Evolutionary conservation across 2,888 invertebrate genomes (phyloP).

Genomic region (Pheosia gnoma): DNA sequence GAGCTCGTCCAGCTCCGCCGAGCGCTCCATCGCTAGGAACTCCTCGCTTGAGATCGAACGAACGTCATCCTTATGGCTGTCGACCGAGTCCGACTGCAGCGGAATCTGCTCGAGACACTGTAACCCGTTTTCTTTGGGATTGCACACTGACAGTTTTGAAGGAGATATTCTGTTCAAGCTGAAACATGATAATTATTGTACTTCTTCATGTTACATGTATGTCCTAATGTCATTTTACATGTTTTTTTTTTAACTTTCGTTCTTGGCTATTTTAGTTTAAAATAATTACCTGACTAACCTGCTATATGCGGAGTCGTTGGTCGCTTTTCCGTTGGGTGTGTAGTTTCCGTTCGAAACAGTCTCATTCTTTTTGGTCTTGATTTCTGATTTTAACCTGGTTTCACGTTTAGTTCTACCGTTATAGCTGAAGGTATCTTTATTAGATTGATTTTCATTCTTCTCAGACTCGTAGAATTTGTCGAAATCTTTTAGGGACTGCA

Average conservation of each 20-base stretch:
- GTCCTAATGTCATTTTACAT: too few species aligned
- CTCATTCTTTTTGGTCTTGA: conserved; percentile 65
- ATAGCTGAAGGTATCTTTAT: conserved; percentile 54
- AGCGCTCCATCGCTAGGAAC: conserved; percentile 79
- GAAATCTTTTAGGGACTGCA: conserved; percentile 80
- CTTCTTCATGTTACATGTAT: background rate
- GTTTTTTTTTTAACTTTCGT: too few species aligned
- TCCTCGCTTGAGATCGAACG: conserved; percentile 75
- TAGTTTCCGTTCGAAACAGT: conserved; percentile 65
- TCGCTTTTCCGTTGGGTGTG: conserved; percentile 71
- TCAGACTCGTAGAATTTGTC: conserved; percentile 77
- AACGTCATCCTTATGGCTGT: conserved; percentile 68
- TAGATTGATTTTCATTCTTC: conserved; percentile 59
- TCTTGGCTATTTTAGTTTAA: conserved; percentile 3
- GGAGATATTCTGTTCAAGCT: conserved; percentile 79
- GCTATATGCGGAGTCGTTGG: conserved; percentile 92
- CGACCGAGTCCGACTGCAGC: conserved; percentile 66
- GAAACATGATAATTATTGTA: conserved; percentile 21
- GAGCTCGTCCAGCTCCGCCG: conserved; percentile 65
- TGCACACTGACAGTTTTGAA: conserved; percentile 73
- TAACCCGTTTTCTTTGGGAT: conserved; percentile 67
- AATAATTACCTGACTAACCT: conserved; percentile 86
- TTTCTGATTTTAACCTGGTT: conserved; percentile 57
- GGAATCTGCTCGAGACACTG: conserved; percentile 62
- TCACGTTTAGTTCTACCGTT: conserved; percentile 65